Evolutionary conservation across 2,888 invertebrate genomes (phyloP).

Genomic region (Craniophora ligustri): DNA sequence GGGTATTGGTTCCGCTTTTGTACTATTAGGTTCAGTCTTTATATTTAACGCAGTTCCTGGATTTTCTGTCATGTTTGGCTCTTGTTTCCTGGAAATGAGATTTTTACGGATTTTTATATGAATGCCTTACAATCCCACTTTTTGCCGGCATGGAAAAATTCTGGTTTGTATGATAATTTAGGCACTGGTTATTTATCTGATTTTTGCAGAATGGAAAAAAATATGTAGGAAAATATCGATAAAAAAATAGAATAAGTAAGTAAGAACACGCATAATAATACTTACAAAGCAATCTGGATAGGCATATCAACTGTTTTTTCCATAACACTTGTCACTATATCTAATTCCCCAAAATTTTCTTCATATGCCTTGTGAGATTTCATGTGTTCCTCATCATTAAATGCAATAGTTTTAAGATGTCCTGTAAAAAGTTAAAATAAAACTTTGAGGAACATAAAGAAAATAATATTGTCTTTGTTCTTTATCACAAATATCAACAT

Average conservation of each 20-base stretch:
- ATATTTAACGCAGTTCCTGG: background rate
- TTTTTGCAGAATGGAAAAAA: too few species aligned
- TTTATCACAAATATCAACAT: too few species aligned
- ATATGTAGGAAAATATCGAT: background rate
- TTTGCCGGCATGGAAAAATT: too few species aligned
- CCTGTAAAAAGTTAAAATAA: slow-evolving; percentile 64
- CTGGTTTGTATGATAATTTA: too few species aligned
- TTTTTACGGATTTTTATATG: too few species aligned
- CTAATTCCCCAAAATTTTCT: slow-evolving; percentile 58
- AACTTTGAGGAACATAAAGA: too few species aligned
- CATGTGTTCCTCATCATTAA: slow-evolving; percentile 68
- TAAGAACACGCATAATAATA: background rate
- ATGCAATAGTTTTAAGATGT: slow-evolving; percentile 65
- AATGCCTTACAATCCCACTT: too few species aligned
- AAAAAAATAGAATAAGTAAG: background rate
- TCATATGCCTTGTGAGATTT: slow-evolving; percentile 58
- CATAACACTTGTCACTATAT: slow-evolving; percentile 54
- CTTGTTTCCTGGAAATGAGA: slow-evolving; percentile 47
- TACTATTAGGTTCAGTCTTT: slow-evolving; percentile 14
- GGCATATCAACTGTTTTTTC: slow-evolving; percentile 40
- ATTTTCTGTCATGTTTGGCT: slow-evolving; percentile 13
- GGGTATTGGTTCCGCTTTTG: slow-evolving; percentile 6
- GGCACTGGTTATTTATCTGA: too few species aligned
- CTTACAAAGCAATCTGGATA: slow-evolving; percentile 41
- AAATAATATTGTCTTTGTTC: too few species aligned